Base-by-base conservation (phyloP, 2,888 invertebrate genomes). In the Eudasyphora cyanicolor region DNA sequence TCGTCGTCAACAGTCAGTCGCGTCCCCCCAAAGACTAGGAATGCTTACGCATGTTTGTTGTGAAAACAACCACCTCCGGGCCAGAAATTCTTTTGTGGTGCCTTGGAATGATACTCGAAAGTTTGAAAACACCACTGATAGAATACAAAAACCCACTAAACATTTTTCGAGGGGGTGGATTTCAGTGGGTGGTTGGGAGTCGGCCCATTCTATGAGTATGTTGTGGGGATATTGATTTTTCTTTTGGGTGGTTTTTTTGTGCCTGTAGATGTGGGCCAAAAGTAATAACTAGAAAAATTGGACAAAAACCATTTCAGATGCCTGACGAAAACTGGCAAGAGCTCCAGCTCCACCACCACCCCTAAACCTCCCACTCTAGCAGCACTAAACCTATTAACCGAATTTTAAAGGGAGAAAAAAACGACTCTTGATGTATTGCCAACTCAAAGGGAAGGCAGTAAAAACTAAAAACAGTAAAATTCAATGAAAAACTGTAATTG, bases 11-110 rank as follows among this genome's bases (percentile, higher is more conserved):
- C n/a, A n/a, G n/a, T 3, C 21, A 35, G 38, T 17, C 38, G 32
- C 3, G 12, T 35, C 64, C 35, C 17, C 10, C 12, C 62, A 10
- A 19, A n/a, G 64, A 21, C 57, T 12, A 64, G 17, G 29, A 32
- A 1, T 35, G 38, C 64, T 64, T 64, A 64, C 64, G 64, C 64
- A 64, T 64, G 64, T 64, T 64, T 29, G 64, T 19, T 32, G 21
- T 64, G 38, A 35, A 35, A 64, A 64, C 64, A 35, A 64, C 62
- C 62, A 62, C 32, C 29, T 54, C 6, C 12, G 32, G 8, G 24
- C 19, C 12, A 24, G 7, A 71, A 12, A 19, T 29, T 12, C n/a
- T 45, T 45, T 5, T 45, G 14, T n/a, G 32, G 27, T 29, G 27
- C 60, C 35, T 24, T 3, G 27, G 19, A 32, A 32, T 32, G n/a